phyloP scores from a whole-genome alignment of 2,888 invertebrate species.

The Plagodis dolabraria region DNA sequence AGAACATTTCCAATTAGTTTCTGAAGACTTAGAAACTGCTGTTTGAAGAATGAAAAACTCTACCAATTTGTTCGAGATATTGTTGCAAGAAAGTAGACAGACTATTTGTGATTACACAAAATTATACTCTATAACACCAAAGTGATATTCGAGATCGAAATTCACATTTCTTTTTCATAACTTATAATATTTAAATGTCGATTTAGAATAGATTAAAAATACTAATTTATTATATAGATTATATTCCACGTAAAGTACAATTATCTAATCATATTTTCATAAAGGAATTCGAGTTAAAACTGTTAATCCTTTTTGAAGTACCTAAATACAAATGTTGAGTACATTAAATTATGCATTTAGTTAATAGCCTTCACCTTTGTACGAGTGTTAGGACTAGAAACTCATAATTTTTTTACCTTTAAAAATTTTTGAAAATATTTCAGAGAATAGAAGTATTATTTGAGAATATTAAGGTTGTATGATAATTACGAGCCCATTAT shows the following conservation, averaged over 20 bases:
- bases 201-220: conserved; percentile 7
- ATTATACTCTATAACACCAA: conserved; percentile 52
- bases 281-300: too few relatives aligned
- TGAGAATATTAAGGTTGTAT: background rate
- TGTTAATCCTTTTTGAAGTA: conserved; percentile 1
- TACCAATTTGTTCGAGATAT: conserved; percentile 3
- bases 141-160: conserved; percentile 68
- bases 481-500: conserved; percentile 8
- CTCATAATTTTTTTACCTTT: background rate
- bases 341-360: conserved; percentile 25
- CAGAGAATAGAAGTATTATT: conserved; percentile 1
- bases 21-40: conserved; percentile 80
- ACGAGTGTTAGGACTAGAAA: background rate
- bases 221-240: conserved; percentile 28
- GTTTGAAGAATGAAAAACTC: conserved; percentile 58
- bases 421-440: too few relatives aligned
- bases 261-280: conserved; percentile 2
- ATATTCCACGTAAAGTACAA: conserved; percentile 28
- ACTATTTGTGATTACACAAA: conserved; percentile 9
- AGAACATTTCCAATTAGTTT: conserved; percentile 82
- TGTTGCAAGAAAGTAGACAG: background rate
- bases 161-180: conserved; percentile 40
- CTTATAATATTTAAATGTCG: conserved; percentile 15
- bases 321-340: conserved; percentile 1
- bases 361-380: background rate